A percentile compares a stretch with the other conserved stretches of the same genome.
These are phyloP conservation scores for Heloderma charlesbogerti DNA, from an alignment of 2,113 vertebrate species.

Conservation along the genomic window DNA sequence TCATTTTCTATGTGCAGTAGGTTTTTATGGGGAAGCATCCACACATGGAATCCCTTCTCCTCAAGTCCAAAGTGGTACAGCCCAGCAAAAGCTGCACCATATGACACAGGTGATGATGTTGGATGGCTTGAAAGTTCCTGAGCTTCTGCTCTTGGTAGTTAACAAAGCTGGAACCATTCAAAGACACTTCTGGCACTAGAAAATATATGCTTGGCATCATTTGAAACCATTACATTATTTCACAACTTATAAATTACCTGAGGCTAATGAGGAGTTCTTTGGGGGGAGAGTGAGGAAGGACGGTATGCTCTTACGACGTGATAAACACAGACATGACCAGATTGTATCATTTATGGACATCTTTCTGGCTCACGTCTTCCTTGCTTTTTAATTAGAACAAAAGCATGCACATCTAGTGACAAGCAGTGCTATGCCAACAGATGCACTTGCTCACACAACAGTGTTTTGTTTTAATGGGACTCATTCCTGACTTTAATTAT, in stretches of 20 bases:
- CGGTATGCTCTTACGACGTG: conserved; percentile 50
- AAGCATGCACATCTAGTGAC: conserved; percentile 52
- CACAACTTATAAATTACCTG: conserved; percentile 46
- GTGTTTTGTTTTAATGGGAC: conserved; percentile 47
- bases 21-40: not conserved
- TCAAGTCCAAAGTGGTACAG: not conserved
- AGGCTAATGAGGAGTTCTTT: conserved; percentile 56
- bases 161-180: not conserved
- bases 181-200: not conserved
- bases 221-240: conserved; percentile 15
- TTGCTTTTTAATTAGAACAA: conserved; percentile 75
- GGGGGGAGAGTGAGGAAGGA: conserved; percentile 31
- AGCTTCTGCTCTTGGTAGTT: not conserved
- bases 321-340: conserved; percentile 69
- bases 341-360: conserved; percentile 71
- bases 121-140: not conserved
- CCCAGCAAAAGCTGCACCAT: not conserved
- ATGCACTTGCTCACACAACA: conserved; percentile 60
- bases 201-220: not conserved
- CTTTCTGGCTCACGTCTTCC: conserved; percentile 68
- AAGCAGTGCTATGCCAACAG: conserved; percentile 66
- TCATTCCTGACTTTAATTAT: conserved; percentile 63
- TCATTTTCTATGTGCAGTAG: not conserved
- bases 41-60: not conserved
- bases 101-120: not conserved